Evolutionary conservation across 2,113 vertebrate genomes (phyloP).

Genomic region (Sander vitreus): DNA sequence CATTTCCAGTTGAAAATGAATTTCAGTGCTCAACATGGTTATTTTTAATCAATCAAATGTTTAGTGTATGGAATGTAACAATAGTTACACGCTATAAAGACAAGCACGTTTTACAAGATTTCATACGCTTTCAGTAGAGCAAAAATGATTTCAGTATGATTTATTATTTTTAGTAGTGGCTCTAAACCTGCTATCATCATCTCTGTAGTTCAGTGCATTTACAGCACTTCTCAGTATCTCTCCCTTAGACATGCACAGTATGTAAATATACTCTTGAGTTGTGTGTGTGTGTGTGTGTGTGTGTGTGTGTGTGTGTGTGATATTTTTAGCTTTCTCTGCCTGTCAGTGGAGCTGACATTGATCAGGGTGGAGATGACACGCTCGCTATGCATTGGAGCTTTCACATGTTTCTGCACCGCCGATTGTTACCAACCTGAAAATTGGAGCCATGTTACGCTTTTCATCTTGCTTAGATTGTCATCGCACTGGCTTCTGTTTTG

Average conservation of each 20-base stretch:
- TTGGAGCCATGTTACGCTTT: constrained; percentile 20
- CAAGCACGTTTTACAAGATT: background rate
- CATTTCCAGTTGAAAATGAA: background rate
- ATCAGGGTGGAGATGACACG: constrained; percentile 65
- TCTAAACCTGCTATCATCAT: background rate
- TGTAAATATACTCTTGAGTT: constrained; percentile 48
- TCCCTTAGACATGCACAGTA: constrained; percentile 1
- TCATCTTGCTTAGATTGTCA: constrained; percentile 32
- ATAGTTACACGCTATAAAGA: background rate
- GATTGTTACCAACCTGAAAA: constrained; percentile 42
- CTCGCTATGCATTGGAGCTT: constrained; percentile 37
- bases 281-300: constrained; percentile 27
- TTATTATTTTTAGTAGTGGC: background rate
- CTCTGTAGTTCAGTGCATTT: background rate
- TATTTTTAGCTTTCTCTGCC: constrained; percentile 70
- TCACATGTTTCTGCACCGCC: constrained; percentile 46
- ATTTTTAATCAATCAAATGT: background rate
- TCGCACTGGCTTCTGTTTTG: background rate
- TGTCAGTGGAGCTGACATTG: constrained; percentile 70
- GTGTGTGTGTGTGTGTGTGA: constrained; percentile 35
- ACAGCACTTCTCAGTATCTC: background rate
- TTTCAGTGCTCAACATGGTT: background rate
- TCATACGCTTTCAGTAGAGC: background rate
- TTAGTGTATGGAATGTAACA: no score
- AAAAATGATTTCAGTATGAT: background rate